Conservation (phyloP, 2,113 vertebrate genomes). For the Aldabrachelys gigantea region DNA sequence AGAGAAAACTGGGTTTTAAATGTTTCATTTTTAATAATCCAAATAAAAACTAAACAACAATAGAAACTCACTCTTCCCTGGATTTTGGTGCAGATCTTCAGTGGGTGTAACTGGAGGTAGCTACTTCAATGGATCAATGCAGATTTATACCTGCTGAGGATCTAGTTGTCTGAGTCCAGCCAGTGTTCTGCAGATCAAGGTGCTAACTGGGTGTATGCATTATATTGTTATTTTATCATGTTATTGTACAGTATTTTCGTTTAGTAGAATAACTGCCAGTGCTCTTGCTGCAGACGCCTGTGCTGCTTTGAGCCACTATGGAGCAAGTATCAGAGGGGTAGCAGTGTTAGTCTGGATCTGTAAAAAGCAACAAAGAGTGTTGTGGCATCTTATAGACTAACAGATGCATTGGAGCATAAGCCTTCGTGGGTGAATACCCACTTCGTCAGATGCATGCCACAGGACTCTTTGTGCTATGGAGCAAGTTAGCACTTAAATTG, state of each 20-base stretch:
- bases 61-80: too few species aligned
- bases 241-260: rapidly evolving
- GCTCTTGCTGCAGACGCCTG: neutral
- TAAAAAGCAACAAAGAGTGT: too few species aligned
- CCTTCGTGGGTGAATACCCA: too few species aligned
- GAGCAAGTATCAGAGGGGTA: neutral
- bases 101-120: too few species aligned
- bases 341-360: too few species aligned
- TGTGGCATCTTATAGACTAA: too few species aligned
- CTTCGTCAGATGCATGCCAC: too few species aligned
- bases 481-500: rapidly evolving
- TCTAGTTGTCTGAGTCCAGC: neutral
- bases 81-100: too few species aligned
- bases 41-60: neutral
- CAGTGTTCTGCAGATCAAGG: neutral
- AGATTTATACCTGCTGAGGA: neutral
- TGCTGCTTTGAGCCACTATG: rapidly evolving
- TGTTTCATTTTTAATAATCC: neutral
- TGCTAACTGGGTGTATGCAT: rapidly evolving
- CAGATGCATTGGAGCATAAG: too few species aligned
- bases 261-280: neutral
- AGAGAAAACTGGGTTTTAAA: neutral
- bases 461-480: too few species aligned
- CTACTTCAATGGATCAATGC: neutral
- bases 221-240: neutral